phyloP scores from a whole-genome alignment of 2,797 vertebrate species.

The Channa striata region DNA sequence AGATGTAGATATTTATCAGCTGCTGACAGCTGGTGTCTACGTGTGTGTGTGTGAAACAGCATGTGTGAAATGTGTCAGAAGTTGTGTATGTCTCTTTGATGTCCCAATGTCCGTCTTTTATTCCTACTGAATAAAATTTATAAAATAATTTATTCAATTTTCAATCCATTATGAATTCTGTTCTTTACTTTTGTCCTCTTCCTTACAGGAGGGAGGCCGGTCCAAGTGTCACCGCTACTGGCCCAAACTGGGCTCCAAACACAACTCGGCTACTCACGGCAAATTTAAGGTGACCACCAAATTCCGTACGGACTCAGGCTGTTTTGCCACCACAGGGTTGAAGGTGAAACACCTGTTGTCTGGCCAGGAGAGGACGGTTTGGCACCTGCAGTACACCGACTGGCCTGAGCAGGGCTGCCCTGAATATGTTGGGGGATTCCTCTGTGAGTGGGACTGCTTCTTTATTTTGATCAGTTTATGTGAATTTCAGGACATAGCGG shows the following conservation, averaged over 20 bases:
- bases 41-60: slow-evolving; percentile 19
- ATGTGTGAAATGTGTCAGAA: slow-evolving; percentile 7
- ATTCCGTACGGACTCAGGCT: slow-evolving; percentile 97
- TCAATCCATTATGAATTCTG: slow-evolving; percentile 10
- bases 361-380: slow-evolving; percentile 96
- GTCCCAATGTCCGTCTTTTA: not conserved
- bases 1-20: slow-evolving; percentile 43
- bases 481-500: not conserved
- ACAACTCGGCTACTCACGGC: slow-evolving; percentile 96
- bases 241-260: slow-evolving; percentile 98
- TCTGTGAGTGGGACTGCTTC: slow-evolving; percentile 86
- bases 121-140: too few species aligned
- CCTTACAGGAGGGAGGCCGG: slow-evolving; percentile 91
- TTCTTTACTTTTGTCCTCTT: not conserved
- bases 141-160: not conserved
- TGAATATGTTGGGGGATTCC: slow-evolving; percentile 95
- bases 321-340: slow-evolving; percentile 96
- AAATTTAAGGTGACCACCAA: slow-evolving; percentile 99
- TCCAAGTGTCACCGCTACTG: slow-evolving; percentile 97
- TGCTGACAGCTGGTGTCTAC: slow-evolving; percentile 39
- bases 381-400: slow-evolving; percentile 98
- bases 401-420: slow-evolving; percentile 98
- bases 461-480: not conserved
- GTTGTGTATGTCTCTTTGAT: not conserved
- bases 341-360: slow-evolving; percentile 97